A percentile compares a stretch with the other conserved stretches of the same genome.
Evolutionary conservation across 2,797 vertebrate genomes (phyloP).

Genomic region (Poecilia picta): DNA sequence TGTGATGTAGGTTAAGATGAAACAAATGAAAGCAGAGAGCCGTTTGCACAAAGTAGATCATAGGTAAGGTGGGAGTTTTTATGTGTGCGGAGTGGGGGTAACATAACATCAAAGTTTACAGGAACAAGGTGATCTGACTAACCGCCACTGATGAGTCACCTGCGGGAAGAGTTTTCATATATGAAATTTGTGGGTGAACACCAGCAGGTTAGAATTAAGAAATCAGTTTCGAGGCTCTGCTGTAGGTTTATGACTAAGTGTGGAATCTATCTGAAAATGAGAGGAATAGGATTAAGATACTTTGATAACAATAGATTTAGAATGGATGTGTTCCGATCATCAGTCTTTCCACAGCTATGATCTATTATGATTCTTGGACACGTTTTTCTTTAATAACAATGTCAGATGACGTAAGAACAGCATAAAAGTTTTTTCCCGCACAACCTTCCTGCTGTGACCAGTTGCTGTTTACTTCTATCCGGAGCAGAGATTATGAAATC

Average conservation of each 20-base stretch:
- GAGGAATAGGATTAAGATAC: background rate
- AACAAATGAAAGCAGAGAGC: background rate
- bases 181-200: slow-evolving; percentile 38
- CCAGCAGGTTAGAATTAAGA: slow-evolving; percentile 5
- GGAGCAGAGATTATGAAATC: background rate
- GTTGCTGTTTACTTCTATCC: background rate
- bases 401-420: background rate
- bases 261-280: background rate
- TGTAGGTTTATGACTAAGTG: background rate
- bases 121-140: slow-evolving; percentile 26
- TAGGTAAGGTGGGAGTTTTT: slow-evolving; percentile 20
- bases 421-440: background rate
- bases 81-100: slow-evolving; percentile 17
- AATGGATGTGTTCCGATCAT: background rate
- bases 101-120: slow-evolving; percentile 42
- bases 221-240: slow-evolving; percentile 3
- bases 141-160: slow-evolving; percentile 47
- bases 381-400: background rate
- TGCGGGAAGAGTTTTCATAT: slow-evolving; percentile 6
- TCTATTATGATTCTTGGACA: background rate
- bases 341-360: background rate
- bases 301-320: background rate
- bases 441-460: too few relatives aligned
- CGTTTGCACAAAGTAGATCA: slow-evolving; percentile 38
- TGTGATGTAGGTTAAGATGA: slow-evolving; percentile 32